phyloP scores from a whole-genome alignment of 2,113 vertebrate genomes.

The Leucopsar rothschildi region DNA sequence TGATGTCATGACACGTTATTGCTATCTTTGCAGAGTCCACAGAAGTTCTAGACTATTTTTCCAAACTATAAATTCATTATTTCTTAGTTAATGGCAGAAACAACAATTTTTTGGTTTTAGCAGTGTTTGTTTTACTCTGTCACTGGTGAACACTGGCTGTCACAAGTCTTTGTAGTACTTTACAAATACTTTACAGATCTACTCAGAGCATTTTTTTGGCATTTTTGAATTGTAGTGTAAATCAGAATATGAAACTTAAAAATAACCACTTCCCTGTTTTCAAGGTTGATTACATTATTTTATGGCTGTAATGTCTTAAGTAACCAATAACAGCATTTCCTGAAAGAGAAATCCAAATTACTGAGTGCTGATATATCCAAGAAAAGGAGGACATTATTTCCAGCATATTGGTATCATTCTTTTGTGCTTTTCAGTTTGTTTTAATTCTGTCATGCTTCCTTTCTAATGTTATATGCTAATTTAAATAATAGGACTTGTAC shows the following conservation, averaged over 20 bases:
- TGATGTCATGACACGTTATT: neutral
- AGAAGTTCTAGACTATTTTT: neutral
- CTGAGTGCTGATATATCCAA: neutral
- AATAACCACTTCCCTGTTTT: neutral
- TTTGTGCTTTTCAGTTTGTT: slow-evolving; percentile 43
- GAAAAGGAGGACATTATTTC: neutral
- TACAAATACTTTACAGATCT: neutral
- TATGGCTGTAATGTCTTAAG: neutral
- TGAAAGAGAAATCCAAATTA: neutral
- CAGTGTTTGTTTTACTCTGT: neutral
- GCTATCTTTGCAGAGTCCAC: neutral
- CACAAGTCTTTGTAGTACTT: neutral
- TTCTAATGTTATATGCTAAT: slow-evolving; percentile 55
- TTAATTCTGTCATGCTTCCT: slow-evolving; percentile 58
- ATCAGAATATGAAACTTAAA: neutral
- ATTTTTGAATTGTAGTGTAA: neutral
- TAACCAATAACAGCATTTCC: neutral
- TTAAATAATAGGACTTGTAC: slow-evolving; percentile 62
- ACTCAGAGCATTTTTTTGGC: neutral
- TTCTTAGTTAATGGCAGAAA: neutral
- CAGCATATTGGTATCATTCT: slow-evolving; percentile 11
- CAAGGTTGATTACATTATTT: slow-evolving; percentile 35
- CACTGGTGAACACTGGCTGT: neutral
- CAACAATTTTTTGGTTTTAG: neutral
- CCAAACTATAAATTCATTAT: neutral